Evolutionary conservation across 2,797 vertebrate species (phyloP), one percentile per base, ranked within the genome.

Genomic region (Galagoides demidoff): DNA sequence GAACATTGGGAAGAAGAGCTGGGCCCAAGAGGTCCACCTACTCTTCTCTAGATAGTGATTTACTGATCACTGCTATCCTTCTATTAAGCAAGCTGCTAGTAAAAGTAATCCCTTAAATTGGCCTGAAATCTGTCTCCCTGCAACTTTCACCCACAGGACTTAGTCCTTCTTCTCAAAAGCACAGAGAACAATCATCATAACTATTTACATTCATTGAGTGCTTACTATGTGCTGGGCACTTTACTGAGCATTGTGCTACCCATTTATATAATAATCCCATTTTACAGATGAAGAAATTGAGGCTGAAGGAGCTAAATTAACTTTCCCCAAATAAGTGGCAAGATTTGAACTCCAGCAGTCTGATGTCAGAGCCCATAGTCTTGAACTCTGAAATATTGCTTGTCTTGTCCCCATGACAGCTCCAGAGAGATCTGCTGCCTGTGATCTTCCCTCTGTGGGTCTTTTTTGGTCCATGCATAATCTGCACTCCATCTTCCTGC

Each of bases 21-120:
- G 76, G 57, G n/a, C 23, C 64, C 11, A 3, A 57, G 55, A 49
- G 52, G 43, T 19, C 66, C 17, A 68, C 86, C 83, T 6, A 17
- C 59, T 86, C 64, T 29, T 73, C 49, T 82, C 27, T 82, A 63
- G 23, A 20, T 20, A n/a, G 61, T 76, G 85, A 90, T 31, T 92
- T 93, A 94, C 68, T 37, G 29, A 17, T 85, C 91, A 89, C 77
- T 89, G 81, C 45, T 52, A 52, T 90, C 43, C 45, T 90, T 88
- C 92, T 90, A 86, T 85, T 92, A 78, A 96, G 83, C 64, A 82
- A 94, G 82, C 70, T 52, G 81, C 68, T 68, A 66, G 71, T 76
- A 91, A 82, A 96, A 92, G 81, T 23, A 87, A 92, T 88, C n/a
- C 92, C 85, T 92, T 71, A 59, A 63, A 68, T 71, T 91, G 91